Percentiles rank a stretch among this genome's conserved stretches.
These are phyloP conservation scores for Hestina assimilis DNA, from an alignment of 1,140 invertebrate species.

Conservation along the genomic window DNA sequence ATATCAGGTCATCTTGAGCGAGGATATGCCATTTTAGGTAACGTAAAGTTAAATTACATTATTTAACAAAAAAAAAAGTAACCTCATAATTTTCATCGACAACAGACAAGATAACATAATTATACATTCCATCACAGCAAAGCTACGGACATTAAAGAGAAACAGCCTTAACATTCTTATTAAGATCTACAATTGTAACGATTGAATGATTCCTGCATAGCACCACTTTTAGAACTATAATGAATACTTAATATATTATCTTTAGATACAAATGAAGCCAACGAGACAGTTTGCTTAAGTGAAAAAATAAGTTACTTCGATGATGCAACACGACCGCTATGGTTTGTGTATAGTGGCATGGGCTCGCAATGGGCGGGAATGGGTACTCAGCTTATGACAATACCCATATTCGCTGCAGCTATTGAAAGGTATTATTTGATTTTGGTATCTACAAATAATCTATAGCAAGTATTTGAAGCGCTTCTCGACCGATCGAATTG, in stretches of 20 bases:
- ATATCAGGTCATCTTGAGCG: constrained; percentile 81
- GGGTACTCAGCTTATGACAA: constrained; percentile 81
- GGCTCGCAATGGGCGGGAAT: constrained; percentile 86
- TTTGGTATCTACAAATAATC: too few relatives aligned
- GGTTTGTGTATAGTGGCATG: constrained; percentile 2
- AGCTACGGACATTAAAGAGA: background rate
- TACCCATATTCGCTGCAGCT: constrained; percentile 84
- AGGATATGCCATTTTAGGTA: constrained; percentile 79
- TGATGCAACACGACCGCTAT: background rate
- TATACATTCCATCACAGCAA: too few relatives aligned
- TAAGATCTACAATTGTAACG: too few relatives aligned
- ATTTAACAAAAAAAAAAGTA: constrained; percentile 40
- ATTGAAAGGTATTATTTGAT: constrained; percentile 79
- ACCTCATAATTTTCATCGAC: background rate
- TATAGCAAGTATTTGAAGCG: too few relatives aligned
- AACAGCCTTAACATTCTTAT: too few relatives aligned
- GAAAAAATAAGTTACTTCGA: background rate
- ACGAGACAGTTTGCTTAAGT: background rate
- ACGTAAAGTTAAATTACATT: constrained; percentile 78
- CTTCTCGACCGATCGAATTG: too few relatives aligned
- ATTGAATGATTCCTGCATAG: too few relatives aligned
- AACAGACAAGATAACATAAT: too few relatives aligned
- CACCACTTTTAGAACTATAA: too few relatives aligned
- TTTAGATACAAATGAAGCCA: too few relatives aligned
- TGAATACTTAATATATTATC: too few relatives aligned